phyloP scores from a whole-genome alignment of 2,797 vertebrate species.

The Silurus lanzhouensis region DNA sequence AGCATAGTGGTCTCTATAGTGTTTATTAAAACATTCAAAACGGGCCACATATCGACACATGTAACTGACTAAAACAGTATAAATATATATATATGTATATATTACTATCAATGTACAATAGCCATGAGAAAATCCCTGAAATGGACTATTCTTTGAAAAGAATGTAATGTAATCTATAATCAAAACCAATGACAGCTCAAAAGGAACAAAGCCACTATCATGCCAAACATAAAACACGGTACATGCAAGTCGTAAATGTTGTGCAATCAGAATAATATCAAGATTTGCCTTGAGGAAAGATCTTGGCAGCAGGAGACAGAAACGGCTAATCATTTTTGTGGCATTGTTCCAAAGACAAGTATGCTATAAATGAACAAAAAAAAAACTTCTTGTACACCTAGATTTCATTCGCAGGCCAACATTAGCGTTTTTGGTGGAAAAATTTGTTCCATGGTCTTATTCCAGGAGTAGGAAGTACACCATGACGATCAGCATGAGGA shows the following conservation, averaged over 20 bases:
- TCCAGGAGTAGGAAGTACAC: conserved; percentile 68
- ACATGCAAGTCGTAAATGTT: neutral
- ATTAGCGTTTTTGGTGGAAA: neutral
- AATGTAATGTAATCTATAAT: neutral
- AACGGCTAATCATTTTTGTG: neutral
- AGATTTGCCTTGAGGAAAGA: neutral
- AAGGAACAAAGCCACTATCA: neutral
- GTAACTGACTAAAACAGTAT: neutral
- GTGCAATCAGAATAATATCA: conserved; percentile 6
- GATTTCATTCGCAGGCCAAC: neutral
- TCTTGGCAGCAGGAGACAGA: neutral
- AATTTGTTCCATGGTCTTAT: conserved; percentile 52
- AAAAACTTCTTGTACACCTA: neutral
- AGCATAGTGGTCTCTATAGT: neutral
- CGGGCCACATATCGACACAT: conserved; percentile 4
- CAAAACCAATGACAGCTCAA: neutral
- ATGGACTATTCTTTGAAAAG: neutral
- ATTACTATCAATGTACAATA: neutral
- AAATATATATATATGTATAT: neutral
- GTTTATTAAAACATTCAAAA: conserved; percentile 36
- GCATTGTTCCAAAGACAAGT: conserved; percentile 4
- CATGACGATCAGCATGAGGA: conserved; percentile 71
- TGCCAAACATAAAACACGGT: neutral
- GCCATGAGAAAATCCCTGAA: neutral
- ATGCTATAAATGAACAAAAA: conserved; percentile 5